Evolutionary conservation across 2,888 invertebrate species (phyloP).

Genomic region (Barypeithes pellucidus): DNA sequence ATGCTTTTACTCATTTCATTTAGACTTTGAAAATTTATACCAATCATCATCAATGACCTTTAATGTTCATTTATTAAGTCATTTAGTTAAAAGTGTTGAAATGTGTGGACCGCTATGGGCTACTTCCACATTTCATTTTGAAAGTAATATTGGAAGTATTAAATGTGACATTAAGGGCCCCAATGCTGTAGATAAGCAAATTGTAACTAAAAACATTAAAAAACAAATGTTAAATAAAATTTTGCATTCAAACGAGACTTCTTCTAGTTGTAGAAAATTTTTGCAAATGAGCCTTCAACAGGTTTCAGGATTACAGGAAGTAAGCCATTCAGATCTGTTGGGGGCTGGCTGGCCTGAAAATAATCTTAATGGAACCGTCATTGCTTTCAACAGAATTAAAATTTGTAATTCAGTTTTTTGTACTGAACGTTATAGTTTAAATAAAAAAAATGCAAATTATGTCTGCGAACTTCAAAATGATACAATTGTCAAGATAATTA

Average conservation of each 20-base stretch:
- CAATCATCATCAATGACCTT: neutral
- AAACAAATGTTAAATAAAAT: neutral
- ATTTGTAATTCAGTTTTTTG: no score
- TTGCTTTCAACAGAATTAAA: no score
- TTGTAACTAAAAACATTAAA: neutral
- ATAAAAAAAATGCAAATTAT: no score
- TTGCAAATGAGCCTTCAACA: no score
- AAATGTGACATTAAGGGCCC: neutral
- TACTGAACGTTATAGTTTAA: no score
- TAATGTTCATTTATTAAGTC: neutral
- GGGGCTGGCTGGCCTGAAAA: no score
- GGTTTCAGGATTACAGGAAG: no score
- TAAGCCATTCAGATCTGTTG: no score
- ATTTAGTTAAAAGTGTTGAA: neutral
- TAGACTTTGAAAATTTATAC: neutral
- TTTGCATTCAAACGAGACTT: neutral
- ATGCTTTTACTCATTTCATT: neutral
- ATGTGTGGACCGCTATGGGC: neutral
- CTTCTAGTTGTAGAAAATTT: neutral
- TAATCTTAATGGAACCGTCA: no score
- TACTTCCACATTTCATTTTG: neutral
- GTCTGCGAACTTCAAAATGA: no score
- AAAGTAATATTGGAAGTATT: neutral
- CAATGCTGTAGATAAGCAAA: neutral
- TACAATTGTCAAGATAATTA: no score